phyloP scores from a whole-genome alignment of 2,113 vertebrate species.

The Pyrgilauda ruficollis region DNA sequence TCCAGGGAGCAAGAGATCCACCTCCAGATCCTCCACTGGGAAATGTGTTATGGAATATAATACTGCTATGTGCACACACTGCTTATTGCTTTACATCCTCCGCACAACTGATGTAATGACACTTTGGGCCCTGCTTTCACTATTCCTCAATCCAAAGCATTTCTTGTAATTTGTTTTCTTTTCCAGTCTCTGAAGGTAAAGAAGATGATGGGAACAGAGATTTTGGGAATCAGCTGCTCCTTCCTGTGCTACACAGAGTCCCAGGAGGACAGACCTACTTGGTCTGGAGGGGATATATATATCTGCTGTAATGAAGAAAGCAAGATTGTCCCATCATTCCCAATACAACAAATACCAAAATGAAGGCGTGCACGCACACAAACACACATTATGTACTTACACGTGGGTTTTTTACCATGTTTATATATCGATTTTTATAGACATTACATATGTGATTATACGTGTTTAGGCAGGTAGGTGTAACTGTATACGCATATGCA shows the following conservation, averaged over 20 bases:
- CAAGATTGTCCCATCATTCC: not conserved
- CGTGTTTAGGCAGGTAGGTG: not conserved
- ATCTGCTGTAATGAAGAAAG: not conserved
- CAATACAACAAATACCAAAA: not conserved
- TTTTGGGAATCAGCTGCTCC: not conserved
- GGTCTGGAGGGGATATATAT: accelerated
- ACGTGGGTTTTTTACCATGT: not conserved
- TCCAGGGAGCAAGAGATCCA: not conserved
- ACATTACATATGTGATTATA: not conserved
- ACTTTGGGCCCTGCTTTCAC: not conserved
- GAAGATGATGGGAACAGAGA: not conserved
- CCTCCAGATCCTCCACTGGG: not conserved
- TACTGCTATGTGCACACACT: too few species aligned
- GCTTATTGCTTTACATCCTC: not conserved
- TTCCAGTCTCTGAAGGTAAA: not conserved
- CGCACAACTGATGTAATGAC: accelerated
- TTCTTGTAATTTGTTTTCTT: not conserved
- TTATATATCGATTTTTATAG: not conserved
- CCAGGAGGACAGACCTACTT: not conserved
- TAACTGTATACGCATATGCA: accelerated
- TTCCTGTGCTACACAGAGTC: not conserved
- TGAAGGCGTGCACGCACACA: accelerated
- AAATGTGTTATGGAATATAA: not conserved
- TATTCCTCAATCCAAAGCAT: not conserved
- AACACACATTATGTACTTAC: accelerated